These are phyloP conservation scores for Suillia variegata DNA, from an alignment of 2,888 invertebrate species.

Conservation along the genomic window DNA sequence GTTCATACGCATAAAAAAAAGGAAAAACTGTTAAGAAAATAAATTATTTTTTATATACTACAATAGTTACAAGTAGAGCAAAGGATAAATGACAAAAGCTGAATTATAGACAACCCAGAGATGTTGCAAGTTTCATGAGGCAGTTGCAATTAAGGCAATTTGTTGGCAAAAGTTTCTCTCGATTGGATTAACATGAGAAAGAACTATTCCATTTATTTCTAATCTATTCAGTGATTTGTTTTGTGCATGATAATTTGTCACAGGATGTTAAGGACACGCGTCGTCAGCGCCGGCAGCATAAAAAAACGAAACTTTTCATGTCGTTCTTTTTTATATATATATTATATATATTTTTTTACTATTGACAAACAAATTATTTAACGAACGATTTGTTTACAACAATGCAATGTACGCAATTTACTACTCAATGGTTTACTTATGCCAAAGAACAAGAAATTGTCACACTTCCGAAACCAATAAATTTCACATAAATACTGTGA, in stretches of 20 bases:
- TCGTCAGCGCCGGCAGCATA: neutral
- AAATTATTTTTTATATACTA: neutral
- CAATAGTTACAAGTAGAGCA: neutral
- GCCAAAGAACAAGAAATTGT: neutral
- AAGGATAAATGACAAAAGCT: no score
- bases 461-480: conserved; percentile 28
- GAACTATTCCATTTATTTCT: no score
- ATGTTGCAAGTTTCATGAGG: no score
- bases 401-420: neutral
- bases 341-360: neutral
- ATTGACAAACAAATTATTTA: conserved; percentile 13
- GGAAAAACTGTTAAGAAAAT: neutral
- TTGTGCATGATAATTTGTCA: neutral
- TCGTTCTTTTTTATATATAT: no score
- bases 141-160: no score
- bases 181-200: no score
- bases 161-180: no score
- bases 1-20: neutral
- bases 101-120: no score
- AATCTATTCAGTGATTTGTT: no score
- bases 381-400: conserved; percentile 12
- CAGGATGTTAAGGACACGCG: conserved; percentile 6
- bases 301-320: neutral
- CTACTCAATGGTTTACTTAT: neutral
- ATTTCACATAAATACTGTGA: conserved; percentile 15